Conservation (phyloP, 2,797 vertebrate genomes). For the Garrulus glandarius region DNA sequence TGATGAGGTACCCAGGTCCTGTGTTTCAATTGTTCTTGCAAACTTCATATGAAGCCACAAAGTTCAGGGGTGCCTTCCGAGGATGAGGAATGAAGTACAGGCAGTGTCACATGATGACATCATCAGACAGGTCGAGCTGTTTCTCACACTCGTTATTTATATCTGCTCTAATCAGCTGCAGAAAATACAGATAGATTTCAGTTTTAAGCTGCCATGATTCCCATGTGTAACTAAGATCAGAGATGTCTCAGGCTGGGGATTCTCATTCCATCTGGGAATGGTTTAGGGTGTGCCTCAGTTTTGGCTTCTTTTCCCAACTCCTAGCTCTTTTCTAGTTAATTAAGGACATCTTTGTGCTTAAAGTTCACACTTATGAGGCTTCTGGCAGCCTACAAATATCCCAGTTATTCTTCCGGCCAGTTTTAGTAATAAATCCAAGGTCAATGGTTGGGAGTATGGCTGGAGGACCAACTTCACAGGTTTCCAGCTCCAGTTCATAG, state of each 20-base stretch:
- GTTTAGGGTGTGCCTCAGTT: conserved; percentile 42
- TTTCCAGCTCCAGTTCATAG: background rate
- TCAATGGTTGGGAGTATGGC: background rate
- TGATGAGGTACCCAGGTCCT: background rate
- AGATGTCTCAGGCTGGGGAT: conserved; percentile 24
- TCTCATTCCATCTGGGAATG: conserved; percentile 54
- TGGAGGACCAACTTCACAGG: background rate
- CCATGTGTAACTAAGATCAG: conserved; percentile 51
- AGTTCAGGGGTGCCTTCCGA: background rate
- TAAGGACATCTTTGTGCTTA: conserved; percentile 36
- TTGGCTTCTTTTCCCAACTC: conserved; percentile 36
- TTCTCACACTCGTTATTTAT: conserved; percentile 40
- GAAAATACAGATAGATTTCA: background rate
- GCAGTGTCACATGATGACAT: background rate
- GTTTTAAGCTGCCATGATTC: background rate
- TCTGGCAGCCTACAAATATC: conserved; percentile 24
- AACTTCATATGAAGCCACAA: background rate
- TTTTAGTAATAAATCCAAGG: background rate
- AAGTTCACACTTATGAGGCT: background rate
- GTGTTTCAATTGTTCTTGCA: background rate
- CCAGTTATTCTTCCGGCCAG: background rate
- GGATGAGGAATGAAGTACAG: background rate
- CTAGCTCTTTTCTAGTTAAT: conserved; percentile 44
- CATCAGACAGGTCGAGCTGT: background rate
- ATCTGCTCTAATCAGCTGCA: conserved; percentile 47